Percentiles rank a stretch among this genome's conserved stretches.
These are phyloP conservation scores for Sebastes minor DNA, from an alignment of 2,797 vertebrate species.

Conservation along the genomic window DNA sequence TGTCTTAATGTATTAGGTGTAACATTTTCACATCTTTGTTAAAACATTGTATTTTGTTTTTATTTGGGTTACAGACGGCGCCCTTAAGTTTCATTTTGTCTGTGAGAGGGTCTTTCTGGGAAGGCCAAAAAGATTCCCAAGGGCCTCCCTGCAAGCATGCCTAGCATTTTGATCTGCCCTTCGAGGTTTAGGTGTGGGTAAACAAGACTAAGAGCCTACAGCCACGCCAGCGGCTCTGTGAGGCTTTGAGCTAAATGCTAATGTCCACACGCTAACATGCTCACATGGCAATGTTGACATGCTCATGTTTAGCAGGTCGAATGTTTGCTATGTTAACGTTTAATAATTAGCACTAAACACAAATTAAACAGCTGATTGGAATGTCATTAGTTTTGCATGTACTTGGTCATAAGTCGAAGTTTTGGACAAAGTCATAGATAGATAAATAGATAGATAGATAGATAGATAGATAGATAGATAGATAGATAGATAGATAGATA, in stretches of 20 bases:
- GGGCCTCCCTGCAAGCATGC: background rate
- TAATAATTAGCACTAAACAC: background rate
- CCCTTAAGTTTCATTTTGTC: background rate
- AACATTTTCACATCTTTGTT: background rate
- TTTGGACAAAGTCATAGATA: background rate
- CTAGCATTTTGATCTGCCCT: constrained; percentile 24
- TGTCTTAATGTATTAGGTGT: background rate
- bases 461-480: no score
- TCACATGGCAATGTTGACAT: background rate
- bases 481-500: no score
- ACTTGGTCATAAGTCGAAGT: background rate
- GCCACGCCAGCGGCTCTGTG: background rate
- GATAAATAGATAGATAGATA: no score
- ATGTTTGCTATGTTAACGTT: background rate
- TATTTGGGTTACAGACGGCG: background rate
- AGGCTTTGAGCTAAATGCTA: background rate
- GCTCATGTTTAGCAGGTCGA: background rate
- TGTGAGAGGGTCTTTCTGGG: background rate
- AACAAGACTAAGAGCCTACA: background rate
- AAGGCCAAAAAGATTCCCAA: background rate
- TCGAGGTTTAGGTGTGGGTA: background rate
- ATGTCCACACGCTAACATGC: background rate
- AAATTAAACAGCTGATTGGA: background rate
- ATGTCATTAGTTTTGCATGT: background rate
- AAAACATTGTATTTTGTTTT: background rate